Evolutionary conservation across 2,113 vertebrate species (phyloP).

Genomic region (Ramphastos sulfuratus): DNA sequence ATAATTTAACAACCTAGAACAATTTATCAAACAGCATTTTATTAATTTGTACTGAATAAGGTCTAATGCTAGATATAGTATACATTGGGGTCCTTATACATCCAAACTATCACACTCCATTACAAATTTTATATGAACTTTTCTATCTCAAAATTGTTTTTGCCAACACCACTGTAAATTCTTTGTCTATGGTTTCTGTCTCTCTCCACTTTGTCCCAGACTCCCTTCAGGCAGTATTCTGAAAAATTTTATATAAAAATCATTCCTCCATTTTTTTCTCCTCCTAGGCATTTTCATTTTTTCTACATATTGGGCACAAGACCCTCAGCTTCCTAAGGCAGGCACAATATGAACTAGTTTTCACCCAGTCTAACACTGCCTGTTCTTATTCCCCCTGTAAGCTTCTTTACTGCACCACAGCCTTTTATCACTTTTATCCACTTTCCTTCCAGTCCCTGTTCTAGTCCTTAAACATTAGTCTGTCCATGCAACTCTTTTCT

Average conservation of each 20-base stretch:
- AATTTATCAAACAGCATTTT: not conserved
- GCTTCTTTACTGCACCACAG: not conserved
- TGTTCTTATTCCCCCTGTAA: not conserved
- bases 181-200: not conserved
- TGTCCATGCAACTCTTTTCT: not conserved
- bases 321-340: not conserved
- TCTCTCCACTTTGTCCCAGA: not conserved
- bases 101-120: not conserved
- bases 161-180: not conserved
- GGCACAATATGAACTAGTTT: not conserved
- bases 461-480: not conserved
- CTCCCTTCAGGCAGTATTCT: not conserved
- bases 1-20: not conserved
- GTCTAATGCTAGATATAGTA: not conserved
- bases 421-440: not conserved
- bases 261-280: not conserved
- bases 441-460: not conserved
- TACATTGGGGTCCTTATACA: not conserved
- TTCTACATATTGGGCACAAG: not conserved
- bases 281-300: not conserved
- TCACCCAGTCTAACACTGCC: not conserved
- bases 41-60: not conserved
- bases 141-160: not conserved
- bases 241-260: not conserved
- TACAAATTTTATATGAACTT: not conserved